phyloP scores from a whole-genome alignment of 2,113 vertebrate species.

The Chroicocephalus ridibundus region DNA sequence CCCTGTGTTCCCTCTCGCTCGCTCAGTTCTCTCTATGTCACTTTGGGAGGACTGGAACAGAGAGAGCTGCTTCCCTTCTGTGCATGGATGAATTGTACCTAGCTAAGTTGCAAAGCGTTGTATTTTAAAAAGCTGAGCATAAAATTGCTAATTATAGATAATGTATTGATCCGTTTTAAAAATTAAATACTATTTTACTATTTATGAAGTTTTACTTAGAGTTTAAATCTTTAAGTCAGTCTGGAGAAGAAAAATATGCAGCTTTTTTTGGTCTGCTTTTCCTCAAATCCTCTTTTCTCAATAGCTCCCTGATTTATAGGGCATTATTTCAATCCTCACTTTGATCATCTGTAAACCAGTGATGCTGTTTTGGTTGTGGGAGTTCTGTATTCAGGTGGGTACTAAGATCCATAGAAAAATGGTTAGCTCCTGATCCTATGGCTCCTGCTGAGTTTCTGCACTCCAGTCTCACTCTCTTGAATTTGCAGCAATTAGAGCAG shows the following conservation, averaged over 20 bases:
- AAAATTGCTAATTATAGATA: background rate
- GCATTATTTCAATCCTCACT: slow-evolving; percentile 33
- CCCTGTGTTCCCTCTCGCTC: background rate
- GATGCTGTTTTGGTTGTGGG: background rate
- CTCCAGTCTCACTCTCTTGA: background rate
- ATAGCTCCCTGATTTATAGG: background rate
- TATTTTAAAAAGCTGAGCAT: background rate
- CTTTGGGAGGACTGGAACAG: background rate
- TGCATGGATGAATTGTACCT: background rate
- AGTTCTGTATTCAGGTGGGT: background rate
- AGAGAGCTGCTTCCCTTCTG: background rate
- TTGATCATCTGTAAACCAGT: background rate
- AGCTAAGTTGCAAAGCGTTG: background rate
- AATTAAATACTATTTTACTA: background rate
- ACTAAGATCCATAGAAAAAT: background rate
- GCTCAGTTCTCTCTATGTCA: background rate
- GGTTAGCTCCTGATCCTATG: background rate
- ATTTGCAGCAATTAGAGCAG: background rate
- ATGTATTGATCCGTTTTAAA: background rate
- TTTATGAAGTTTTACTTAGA: background rate
- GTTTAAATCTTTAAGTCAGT: background rate
- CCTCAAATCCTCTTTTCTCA: slow-evolving; percentile 21
- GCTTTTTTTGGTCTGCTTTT: background rate
- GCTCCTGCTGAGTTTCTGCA: background rate
- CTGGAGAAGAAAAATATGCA: background rate